Conservation (phyloP, 2,888 invertebrate species). For the Diarsia dahlii region DNA sequence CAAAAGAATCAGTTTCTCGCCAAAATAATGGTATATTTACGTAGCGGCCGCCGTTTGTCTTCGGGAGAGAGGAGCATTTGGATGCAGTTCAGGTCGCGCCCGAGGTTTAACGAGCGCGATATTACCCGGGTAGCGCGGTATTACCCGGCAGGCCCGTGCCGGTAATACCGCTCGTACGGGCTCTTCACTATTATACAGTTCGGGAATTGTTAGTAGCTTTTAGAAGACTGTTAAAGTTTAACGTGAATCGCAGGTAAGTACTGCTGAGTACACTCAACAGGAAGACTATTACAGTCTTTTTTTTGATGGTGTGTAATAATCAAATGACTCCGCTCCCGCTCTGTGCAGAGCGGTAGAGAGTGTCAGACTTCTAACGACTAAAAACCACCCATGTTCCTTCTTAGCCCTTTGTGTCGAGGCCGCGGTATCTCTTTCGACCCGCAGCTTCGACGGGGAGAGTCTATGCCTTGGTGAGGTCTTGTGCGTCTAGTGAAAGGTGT, state of each 20-base stretch:
- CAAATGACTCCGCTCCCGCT: too few species aligned
- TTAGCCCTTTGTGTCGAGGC: too few species aligned
- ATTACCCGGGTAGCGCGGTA: constrained; percentile 38
- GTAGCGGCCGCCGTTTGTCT: constrained; percentile 29
- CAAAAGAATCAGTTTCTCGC: constrained; percentile 27
- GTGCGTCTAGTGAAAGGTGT: background rate
- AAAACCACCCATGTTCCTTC: too few species aligned
- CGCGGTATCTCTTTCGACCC: too few species aligned
- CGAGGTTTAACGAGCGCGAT: constrained; percentile 58
- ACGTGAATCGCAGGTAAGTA: background rate
- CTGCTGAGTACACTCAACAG: background rate
- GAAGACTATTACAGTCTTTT: background rate
- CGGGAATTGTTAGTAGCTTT: constrained; percentile 18
- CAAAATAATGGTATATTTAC: constrained; percentile 25
- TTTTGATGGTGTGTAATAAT: background rate
- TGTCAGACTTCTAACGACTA: too few species aligned
- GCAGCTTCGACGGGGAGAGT: background rate
- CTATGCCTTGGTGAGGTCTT: background rate
- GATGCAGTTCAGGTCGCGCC: constrained; percentile 47
- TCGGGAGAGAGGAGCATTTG: constrained; percentile 34
- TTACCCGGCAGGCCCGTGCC: constrained; percentile 23
- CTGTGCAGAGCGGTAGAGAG: too few species aligned
- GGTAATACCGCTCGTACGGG: constrained; percentile 17
- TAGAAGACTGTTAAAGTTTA: constrained; percentile 15
- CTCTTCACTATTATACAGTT: constrained; percentile 27